Base-by-base conservation (phyloP, 2,113 vertebrate species). In the Poicephalus meyeri region DNA sequence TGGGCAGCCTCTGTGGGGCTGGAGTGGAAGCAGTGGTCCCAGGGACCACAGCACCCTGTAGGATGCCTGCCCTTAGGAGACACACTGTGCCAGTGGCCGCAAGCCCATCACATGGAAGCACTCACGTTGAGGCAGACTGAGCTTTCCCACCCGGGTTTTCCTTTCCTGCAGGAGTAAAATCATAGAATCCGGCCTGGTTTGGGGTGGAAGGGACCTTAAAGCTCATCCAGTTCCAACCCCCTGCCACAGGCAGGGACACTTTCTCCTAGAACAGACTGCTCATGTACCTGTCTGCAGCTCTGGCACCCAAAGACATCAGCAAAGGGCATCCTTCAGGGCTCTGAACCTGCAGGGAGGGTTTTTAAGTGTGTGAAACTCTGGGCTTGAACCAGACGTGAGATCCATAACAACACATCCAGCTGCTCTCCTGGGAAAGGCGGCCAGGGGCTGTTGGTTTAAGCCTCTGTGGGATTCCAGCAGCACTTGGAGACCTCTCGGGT, bases 381-480 rank as follows among this genome's bases (percentile, higher is more conserved):
- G 2, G 18, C 42, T 86, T 39, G 66, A 25, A 3, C 42, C 25
- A 15, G 25, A 12, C 31, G 3, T 6, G 42, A n/a, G 31, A 7
- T 23, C 1, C 0, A 4, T n/a, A 50, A 5, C 42, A 35, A 1
- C 3, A 19, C 3, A 20, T 50, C 46, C 74, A 71, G 60, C 74
- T 17, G 46, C 50, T 61, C 9, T 28, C 23, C 10, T 0, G 1
- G 31, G 70, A 25, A 35, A 8, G 31, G 19, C 1, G 15, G 13
- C 46, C 0, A 0, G 1, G 3, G 44, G 31, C 41, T 29, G n/a
- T 31, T 44, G 0, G 5, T 41, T 73, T 23, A 24, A 50, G 23
- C 46, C 33, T 74, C 29, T 35, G 20, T 1, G 5, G 28, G 49
- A 25, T 28, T 13, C 28, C 33, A 16, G 73, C 79, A 73, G 44